A percentile compares a stretch with the other conserved stretches of the same genome.
These are phyloP conservation scores for Gambelia wislizenii DNA, from an alignment of 2,797 vertebrate species.

Conservation along the genomic window DNA sequence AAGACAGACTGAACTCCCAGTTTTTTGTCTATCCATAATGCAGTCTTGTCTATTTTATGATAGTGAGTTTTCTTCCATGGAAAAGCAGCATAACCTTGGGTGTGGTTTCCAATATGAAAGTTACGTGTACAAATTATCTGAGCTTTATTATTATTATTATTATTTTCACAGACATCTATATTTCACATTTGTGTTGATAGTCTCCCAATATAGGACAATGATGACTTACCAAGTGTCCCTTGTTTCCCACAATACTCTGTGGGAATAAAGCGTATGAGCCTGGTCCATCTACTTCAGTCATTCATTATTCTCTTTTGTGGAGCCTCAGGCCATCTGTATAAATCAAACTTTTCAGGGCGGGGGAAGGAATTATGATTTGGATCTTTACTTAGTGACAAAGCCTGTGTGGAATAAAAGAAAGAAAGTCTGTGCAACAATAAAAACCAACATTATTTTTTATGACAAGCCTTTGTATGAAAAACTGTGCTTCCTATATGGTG, in stretches of 20 bases:
- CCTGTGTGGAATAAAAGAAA: neutral
- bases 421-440: neutral
- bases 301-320: neutral
- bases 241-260: neutral
- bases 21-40: neutral
- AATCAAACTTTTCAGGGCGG: conserved; percentile 1
- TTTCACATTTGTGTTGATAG: neutral
- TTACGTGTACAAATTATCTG: neutral
- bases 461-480: conserved; percentile 29
- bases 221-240: neutral
- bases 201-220: neutral
- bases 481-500: conserved; percentile 15
- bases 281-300: neutral
- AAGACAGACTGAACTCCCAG: neutral
- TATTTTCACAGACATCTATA: neutral
- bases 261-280: neutral
- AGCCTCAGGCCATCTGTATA: neutral
- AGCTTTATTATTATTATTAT: neutral
- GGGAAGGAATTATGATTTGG: conserved; percentile 18
- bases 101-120: neutral
- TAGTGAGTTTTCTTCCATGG: too few species aligned
- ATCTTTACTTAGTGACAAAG: conserved; percentile 21
- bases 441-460: conserved; percentile 22
- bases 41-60: neutral
- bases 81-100: too few species aligned